Base-by-base conservation (phyloP, 1,140 invertebrate genomes). In the Trichoplusia ni region DNA sequence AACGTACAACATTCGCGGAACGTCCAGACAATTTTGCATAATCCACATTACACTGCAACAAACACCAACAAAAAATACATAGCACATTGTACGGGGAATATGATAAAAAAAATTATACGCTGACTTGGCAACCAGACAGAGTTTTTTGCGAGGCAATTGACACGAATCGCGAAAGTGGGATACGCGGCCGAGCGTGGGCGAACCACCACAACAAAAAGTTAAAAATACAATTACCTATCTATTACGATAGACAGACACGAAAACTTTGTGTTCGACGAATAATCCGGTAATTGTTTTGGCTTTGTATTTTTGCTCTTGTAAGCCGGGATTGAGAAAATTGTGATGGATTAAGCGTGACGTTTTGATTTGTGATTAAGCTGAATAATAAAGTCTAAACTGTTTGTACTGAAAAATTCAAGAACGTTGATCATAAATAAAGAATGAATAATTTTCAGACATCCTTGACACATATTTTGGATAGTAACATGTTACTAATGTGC, bases 181-280 rank as follows among this genome's bases (percentile, higher is more conserved):
- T 71, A 78, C 38, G 56, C 72, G 79, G 79, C 40, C 79, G 38
- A 58, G 19, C 69, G 80, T 81, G 73, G 75, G 79, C 33, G 73
- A 19, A 25, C 51, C 56, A 59, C 33, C 61, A 76, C 69, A 83
- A 79, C 76, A 77, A 75, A 67, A 8, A 46, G 29, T 29, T 44
- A 60, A 31, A 54, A 60, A 60, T 47, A 60, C 40, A 21, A 33
- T 60, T 47, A 47, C 35, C 19, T 46, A 35, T 60, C 38, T 56
- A 61, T 29, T 54, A 54, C 49, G 49, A 38, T 1, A 54, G 31
- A 37, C 49, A 19, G 13, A n/a, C 25, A 47, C 16, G 42, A n/a
- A 16, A n/a, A n/a, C n/a, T 46, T 29, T 3, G 23, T 25, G 27
- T 11, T 51, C 8, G 18, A 51, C 19, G 9, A 9, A 31, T 14